Evolutionary conservation across 1,140 invertebrate species (phyloP).

Genomic region (Caenorhabditis briggsae): DNA sequence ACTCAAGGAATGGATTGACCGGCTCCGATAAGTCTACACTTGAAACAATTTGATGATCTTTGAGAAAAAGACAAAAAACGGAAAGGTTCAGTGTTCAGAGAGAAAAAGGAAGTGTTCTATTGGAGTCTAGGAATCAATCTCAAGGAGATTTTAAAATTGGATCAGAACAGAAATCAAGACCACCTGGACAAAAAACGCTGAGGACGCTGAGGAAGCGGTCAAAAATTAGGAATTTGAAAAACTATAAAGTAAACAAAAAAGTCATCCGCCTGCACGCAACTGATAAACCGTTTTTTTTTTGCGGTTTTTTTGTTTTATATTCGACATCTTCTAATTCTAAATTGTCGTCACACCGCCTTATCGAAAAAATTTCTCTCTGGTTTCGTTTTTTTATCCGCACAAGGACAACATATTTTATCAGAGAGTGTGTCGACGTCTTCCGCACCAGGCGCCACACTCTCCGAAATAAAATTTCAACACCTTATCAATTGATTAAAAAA

Average conservation of each 20-base stretch:
- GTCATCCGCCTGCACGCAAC: background rate
- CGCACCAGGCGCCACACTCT: background rate
- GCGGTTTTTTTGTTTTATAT: slow-evolving; percentile 11
- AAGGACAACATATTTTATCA: slow-evolving; percentile 11
- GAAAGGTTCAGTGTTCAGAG: slow-evolving; percentile 1
- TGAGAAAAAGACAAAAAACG: background rate
- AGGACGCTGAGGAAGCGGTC: no score
- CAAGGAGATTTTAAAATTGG: no score
- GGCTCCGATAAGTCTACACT: slow-evolving; percentile 32
- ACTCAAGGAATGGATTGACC: background rate
- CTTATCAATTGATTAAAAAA: background rate
- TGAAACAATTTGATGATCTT: slow-evolving; percentile 9
- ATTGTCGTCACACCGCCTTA: slow-evolving; percentile 1
- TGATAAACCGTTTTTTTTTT: background rate
- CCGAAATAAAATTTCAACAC: background rate
- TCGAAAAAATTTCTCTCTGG: background rate
- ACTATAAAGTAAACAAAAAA: slow-evolving; percentile 7
- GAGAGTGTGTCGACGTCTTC: background rate
- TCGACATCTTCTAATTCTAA: slow-evolving; percentile 12
- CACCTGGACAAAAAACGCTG: no score
- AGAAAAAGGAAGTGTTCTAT: no score
- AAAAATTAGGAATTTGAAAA: slow-evolving; percentile 21
- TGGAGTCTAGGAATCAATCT: no score
- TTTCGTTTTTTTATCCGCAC: background rate
- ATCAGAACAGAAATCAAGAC: no score